A percentile compares a stretch with the other conserved stretches of the same genome.
Evolutionary conservation across 2,888 invertebrate genomes (phyloP).

Genomic region (Spilarctia lutea): DNA sequence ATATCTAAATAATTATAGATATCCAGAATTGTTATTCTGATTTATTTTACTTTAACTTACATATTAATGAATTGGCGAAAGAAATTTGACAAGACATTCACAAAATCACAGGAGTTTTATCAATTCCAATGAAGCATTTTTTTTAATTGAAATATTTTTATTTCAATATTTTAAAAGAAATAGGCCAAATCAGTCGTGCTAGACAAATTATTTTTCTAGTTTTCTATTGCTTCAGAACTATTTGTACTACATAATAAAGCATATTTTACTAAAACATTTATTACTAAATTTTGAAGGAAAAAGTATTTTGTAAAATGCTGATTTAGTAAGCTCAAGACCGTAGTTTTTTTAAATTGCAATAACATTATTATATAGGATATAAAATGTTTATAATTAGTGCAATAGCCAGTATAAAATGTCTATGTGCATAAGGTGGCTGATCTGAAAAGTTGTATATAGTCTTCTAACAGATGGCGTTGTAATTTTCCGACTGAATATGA

Average conservation of each 20-base stretch:
- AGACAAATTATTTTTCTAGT: slow-evolving; percentile 50
- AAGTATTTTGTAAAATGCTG: not conserved
- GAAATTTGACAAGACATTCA: slow-evolving; percentile 49
- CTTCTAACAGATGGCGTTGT: not conserved
- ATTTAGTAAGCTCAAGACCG: slow-evolving; percentile 8
- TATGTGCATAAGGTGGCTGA: not conserved
- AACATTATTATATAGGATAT: slow-evolving; percentile 3
- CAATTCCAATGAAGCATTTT: slow-evolving; percentile 59
- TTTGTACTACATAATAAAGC: slow-evolving; percentile 40
- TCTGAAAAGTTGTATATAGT: not conserved
- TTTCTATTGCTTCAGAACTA: slow-evolving; percentile 52
- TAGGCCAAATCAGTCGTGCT: slow-evolving; percentile 71
- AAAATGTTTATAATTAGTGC: not conserved
- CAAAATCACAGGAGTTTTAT: slow-evolving; percentile 46
- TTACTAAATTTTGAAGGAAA: slow-evolving; percentile 7
- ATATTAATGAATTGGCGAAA: slow-evolving; percentile 50
- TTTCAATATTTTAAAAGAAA: slow-evolving; percentile 51
- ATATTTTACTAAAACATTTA: no score
- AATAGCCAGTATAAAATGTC: not conserved
- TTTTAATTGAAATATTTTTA: slow-evolving; percentile 24
- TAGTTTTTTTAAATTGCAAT: not conserved
- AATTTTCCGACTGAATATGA: not conserved
- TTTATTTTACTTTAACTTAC: slow-evolving; percentile 46
- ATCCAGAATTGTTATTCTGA: slow-evolving; percentile 41
- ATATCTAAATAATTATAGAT: slow-evolving; percentile 56